Evolutionary conservation across 2,888 invertebrate species (phyloP).

Genomic region (Ormyrus pomaceus): DNA sequence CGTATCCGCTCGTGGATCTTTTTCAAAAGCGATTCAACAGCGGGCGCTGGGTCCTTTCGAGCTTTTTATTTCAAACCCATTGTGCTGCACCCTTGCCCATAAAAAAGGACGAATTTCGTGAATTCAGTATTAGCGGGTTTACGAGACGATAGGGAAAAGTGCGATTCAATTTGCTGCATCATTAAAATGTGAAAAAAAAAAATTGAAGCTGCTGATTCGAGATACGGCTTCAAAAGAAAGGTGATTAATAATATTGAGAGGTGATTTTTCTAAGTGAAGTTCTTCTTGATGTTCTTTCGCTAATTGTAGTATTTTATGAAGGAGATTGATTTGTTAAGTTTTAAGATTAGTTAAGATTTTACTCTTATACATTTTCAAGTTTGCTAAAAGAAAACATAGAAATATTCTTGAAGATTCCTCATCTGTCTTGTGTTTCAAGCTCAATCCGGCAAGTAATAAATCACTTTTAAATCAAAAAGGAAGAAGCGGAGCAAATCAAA

Average conservation of each 20-base stretch:
- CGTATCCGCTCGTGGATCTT: slow-evolving; percentile 40
- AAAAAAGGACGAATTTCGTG: slow-evolving; percentile 41
- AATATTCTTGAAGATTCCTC: too few species aligned
- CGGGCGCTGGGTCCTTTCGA: background rate
- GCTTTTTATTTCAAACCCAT: slow-evolving; percentile 1
- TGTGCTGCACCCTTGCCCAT: background rate
- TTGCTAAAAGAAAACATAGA: background rate
- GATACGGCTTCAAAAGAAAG: too few species aligned
- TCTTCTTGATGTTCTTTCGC: too few species aligned
- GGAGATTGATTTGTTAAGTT: too few species aligned
- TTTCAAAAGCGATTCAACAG: slow-evolving; percentile 12
- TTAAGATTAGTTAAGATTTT: background rate
- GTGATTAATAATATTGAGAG: too few species aligned
- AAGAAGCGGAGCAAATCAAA: background rate
- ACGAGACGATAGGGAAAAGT: slow-evolving; percentile 18
- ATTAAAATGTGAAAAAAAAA: background rate
- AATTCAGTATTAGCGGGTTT: slow-evolving; percentile 38
- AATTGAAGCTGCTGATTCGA: background rate
- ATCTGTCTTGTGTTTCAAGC: too few species aligned
- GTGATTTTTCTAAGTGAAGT: too few species aligned
- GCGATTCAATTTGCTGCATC: slow-evolving; percentile 43
- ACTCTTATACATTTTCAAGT: background rate
- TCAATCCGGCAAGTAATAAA: slow-evolving; percentile 6
- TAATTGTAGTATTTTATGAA: too few species aligned
- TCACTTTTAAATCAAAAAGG: slow-evolving; percentile 10